Base-by-base conservation (phyloP, 2,888 invertebrate genomes). In the Nycteola revayana region DNA sequence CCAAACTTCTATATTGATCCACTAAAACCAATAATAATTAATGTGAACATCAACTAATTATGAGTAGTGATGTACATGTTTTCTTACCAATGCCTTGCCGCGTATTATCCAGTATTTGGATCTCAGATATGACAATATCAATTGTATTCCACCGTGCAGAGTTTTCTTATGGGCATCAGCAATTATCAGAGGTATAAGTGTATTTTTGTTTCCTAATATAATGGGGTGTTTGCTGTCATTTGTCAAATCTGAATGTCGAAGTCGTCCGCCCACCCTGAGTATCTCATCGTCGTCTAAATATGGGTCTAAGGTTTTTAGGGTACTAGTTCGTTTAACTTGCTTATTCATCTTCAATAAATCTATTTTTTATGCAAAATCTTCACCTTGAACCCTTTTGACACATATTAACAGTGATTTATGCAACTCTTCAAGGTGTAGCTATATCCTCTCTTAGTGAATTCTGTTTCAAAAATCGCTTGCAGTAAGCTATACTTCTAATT, bases 241-340 rank as follows among this genome's bases (percentile, higher is more conserved):
- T 1, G 25, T 11, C 14, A 26, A 26, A n/a, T 30, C 9, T 1
- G 22, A 8, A 7, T 24, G 6, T 9, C 17, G 8, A 0, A 30
- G 14, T 1, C 29, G 11, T 9, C 24, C 29, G 11, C 29, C 29
- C 17, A 30, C 29, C 23, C 9, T 30, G 17, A 30, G 23, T 1
- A 30, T 9, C 4, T 11, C 14, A 14, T 2, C 3, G 14, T 14
- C 3, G 14, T 51, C 51, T 3, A 60, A 17, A 28, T 45, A 57
- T 2, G 54, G 56, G 29, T 42, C 40, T 4, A 59, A 28, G 1
- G 48, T 39, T 34, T 34, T 41, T 20, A 56, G 8, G 2, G 7
- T 23, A 9, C 45, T 54, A 28, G 3, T 33, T 26, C 29, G 25
- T 10, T 36, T 49, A n/a, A 45, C 32, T 32, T 31, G 10, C 35